Conservation (phyloP, 2,888 invertebrate genomes). For the Drosophila paracracens region DNA sequence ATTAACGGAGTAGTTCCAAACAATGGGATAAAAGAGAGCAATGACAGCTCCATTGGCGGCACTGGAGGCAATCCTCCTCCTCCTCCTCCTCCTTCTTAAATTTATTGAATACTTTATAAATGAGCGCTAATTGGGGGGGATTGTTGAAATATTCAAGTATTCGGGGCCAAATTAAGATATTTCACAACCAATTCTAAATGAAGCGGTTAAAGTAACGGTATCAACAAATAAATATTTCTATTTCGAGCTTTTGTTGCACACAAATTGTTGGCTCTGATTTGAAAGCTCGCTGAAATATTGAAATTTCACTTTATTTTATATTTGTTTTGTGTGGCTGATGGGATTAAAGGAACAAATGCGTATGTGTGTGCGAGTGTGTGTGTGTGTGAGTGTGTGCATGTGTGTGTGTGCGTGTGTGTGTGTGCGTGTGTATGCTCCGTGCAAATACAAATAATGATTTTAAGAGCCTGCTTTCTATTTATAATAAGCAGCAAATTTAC, state of each 20-base stretch:
- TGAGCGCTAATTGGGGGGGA: background rate
- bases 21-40: background rate
- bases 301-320: background rate
- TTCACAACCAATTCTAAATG: background rate
- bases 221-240: background rate
- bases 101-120: background rate
- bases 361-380: background rate
- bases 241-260: background rate
- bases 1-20: constrained; percentile 2
- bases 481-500: constrained; percentile 8
- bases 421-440: background rate
- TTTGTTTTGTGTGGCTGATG: background rate
- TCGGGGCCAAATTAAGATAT: background rate
- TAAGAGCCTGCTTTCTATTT: constrained; percentile 4
- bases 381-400: background rate
- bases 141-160: background rate
- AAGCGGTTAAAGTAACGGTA: background rate
- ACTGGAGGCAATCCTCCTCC: background rate
- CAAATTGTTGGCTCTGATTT: background rate
- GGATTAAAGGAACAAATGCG: background rate
- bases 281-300: constrained; percentile 8
- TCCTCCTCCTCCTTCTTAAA: background rate
- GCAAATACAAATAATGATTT: background rate
- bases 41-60: background rate
- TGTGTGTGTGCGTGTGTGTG: background rate